Evolutionary conservation across 2,797 vertebrate species (phyloP).

Genomic region (Bovichtus variegatus): DNA sequence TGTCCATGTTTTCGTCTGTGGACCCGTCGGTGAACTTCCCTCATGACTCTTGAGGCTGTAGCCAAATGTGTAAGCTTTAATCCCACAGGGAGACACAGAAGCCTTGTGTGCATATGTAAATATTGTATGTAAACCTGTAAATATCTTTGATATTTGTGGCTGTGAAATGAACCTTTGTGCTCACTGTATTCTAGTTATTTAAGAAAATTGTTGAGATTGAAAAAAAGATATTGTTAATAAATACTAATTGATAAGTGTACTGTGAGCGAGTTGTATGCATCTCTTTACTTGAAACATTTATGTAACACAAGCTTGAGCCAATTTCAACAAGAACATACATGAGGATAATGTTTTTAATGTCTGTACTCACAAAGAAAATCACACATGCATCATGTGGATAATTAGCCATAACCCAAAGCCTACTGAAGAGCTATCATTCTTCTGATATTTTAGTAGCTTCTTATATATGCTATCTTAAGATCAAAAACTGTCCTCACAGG

Average conservation of each 20-base stretch:
- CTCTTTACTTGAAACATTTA: neutral
- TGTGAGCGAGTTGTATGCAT: constrained; percentile 1
- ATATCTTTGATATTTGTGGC: constrained; percentile 77
- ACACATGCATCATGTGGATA: neutral
- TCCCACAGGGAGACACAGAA: constrained; percentile 34
- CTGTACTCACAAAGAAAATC: neutral
- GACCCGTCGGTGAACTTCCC: constrained; percentile 24
- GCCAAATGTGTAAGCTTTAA: constrained; percentile 74
- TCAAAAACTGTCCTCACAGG: neutral
- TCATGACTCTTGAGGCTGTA: constrained; percentile 60
- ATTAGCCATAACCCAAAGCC: neutral
- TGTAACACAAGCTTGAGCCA: neutral
- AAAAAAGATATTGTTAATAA: constrained; percentile 75
- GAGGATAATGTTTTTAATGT: neutral
- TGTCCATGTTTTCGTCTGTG: constrained; percentile 14
- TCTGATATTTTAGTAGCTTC: neutral
- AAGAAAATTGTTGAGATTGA: constrained; percentile 53
- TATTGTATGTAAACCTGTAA: constrained; percentile 79
- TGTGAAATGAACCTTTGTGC: constrained; percentile 58
- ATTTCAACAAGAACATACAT: neutral
- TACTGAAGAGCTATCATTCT: neutral
- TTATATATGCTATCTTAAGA: neutral
- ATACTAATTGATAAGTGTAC: constrained; percentile 66
- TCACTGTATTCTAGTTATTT: constrained; percentile 79
- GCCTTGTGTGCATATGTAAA: constrained; percentile 80